Percentiles rank a stretch among this genome's conserved stretches.
These are phyloP conservation scores for Atrina japonica DNA, from an alignment of 2,888 invertebrate species.

Conservation along the genomic window DNA sequence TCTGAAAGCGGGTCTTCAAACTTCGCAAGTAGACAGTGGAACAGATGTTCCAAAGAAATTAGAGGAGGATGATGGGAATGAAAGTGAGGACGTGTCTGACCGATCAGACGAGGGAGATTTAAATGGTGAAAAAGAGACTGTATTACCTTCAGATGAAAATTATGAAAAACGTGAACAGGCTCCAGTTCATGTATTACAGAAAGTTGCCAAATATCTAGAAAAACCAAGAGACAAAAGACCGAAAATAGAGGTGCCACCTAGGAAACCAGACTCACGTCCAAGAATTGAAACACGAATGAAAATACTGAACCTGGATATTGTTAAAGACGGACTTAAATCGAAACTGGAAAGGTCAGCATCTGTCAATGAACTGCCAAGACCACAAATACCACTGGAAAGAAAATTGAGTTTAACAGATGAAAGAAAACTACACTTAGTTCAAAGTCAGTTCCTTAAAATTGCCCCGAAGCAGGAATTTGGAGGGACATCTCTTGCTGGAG, in stretches of 20 bases:
- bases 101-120: slow-evolving; percentile 2
- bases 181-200: slow-evolving; percentile 58
- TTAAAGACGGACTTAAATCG: slow-evolving; percentile 14
- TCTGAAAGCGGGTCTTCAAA: slow-evolving; percentile 52
- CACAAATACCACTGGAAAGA: not conserved
- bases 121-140: slow-evolving; percentile 18
- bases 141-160: slow-evolving; percentile 10
- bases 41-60: slow-evolving; percentile 18
- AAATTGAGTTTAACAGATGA: slow-evolving; percentile 23
- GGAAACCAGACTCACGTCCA: slow-evolving; percentile 44
- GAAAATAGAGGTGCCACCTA: slow-evolving; percentile 39
- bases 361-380: not conserved
- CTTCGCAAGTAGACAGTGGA: slow-evolving; percentile 28
- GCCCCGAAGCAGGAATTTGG: slow-evolving; percentile 55
- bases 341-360: slow-evolving; percentile 30
- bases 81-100: slow-evolving; percentile 28
- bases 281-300: slow-evolving; percentile 47
- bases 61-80: slow-evolving; percentile 41
- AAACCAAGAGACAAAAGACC: slow-evolving; percentile 59
- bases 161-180: slow-evolving; percentile 49
- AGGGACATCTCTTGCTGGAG: not conserved
- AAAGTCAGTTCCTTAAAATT: slow-evolving; percentile 59
- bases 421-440: slow-evolving; percentile 34
- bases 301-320: slow-evolving; percentile 38
- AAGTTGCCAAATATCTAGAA: slow-evolving; percentile 57